A percentile compares a stretch with the other conserved stretches of the same genome.
phyloP scores from a whole-genome alignment of 2,113 vertebrate genomes.

The Tylochromis polylepis region DNA sequence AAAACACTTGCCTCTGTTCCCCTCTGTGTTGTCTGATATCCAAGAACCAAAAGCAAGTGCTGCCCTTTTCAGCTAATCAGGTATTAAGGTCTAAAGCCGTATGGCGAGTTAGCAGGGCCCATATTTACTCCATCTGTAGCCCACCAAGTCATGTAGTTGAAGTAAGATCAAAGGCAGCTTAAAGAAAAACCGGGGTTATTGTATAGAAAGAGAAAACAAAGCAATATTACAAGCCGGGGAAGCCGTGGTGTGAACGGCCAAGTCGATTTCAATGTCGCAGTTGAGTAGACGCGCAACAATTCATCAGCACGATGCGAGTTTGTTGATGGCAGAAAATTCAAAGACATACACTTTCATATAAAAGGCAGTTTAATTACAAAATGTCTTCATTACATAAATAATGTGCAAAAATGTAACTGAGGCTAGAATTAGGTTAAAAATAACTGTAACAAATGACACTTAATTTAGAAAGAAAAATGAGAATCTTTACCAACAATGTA shows the following conservation, averaged over 20 bases:
- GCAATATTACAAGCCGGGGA: constrained; percentile 1
- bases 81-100: constrained; percentile 77
- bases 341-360: neutral
- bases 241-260: neutral
- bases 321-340: neutral
- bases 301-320: neutral
- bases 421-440: neutral
- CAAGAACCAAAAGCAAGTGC: constrained; percentile 72
- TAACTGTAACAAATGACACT: neutral
- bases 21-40: constrained; percentile 73
- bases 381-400: constrained; percentile 50
- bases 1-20: constrained; percentile 74
- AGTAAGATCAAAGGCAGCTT: constrained; percentile 70
- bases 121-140: constrained; percentile 81
- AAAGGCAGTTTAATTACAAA: constrained; percentile 60
- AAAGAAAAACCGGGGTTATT: constrained; percentile 51
- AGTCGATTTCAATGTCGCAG: neutral
- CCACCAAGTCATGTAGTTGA: constrained; percentile 68
- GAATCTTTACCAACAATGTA: neutral
- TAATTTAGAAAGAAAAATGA: neutral
- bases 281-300: neutral
- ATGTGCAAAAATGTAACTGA: constrained; percentile 33
- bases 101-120: constrained; percentile 67
- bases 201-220: neutral
- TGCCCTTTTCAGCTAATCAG: constrained; percentile 78